phyloP scores from a whole-genome alignment of 2,113 vertebrate species.

The Prietella phreatophila region DNA sequence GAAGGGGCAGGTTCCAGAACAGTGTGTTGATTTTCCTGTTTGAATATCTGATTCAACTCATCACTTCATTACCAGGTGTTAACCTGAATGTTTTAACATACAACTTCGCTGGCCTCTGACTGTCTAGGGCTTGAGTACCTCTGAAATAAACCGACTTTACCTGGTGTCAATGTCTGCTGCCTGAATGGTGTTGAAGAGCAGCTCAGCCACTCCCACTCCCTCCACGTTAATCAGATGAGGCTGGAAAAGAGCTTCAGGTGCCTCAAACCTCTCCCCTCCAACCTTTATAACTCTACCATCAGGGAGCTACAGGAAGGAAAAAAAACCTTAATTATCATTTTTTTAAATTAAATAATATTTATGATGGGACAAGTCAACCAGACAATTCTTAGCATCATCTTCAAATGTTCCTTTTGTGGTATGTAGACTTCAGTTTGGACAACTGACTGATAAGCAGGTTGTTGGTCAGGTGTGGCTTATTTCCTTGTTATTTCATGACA shows the following conservation, averaged over 20 bases:
- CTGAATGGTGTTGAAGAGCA: conserved; percentile 98
- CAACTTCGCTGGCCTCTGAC: not conserved
- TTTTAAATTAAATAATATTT: conserved; percentile 1
- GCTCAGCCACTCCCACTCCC: conserved; percentile 94
- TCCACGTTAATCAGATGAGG: conserved; percentile 99
- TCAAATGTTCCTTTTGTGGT: not conserved
- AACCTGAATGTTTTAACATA: not conserved
- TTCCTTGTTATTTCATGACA: no score
- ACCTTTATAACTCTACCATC: conserved; percentile 98
- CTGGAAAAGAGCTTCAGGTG: conserved; percentile 96
- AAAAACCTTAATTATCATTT: no score
- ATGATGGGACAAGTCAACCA: not conserved
- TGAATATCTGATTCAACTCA: not conserved
- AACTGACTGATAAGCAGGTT: no score
- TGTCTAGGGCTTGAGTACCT: conserved; percentile 1
- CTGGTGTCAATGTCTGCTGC: conserved; percentile 98
- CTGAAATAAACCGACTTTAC: conserved; percentile 61
- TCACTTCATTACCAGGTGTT: not conserved
- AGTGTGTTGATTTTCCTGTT: not conserved
- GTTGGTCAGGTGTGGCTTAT: no score
- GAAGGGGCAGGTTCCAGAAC: not conserved
- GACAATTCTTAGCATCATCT: not conserved
- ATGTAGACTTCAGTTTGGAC: not conserved
- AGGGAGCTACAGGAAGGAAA: conserved; percentile 78
- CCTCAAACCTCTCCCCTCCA: conserved; percentile 96